Base-by-base conservation (phyloP, 2,113 vertebrate species). In the Chamaea fasciata region DNA sequence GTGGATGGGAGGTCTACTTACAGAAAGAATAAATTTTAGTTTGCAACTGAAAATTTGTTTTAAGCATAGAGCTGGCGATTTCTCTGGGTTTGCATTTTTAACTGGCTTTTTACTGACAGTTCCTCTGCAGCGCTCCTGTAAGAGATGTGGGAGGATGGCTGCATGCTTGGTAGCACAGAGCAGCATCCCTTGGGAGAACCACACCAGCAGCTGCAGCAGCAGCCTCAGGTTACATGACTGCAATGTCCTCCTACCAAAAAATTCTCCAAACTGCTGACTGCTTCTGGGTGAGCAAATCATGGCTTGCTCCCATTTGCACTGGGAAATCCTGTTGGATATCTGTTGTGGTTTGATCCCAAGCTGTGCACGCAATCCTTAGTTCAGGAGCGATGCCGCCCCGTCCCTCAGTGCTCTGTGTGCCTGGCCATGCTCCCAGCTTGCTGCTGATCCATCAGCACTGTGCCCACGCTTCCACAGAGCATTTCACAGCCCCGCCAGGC, bases 401-500 rank as follows among this genome's bases (percentile, higher is more conserved):
- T 22, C n/a, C 55, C 41, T 80, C 7, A 1, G 28, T 9, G 31
- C 31, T 74, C 21, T 24, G 26, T 2, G 8, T 27, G 42, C n/a
- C 71, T 35, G 41, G 37, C 28, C 7, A 0, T 6, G 44, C 49
- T 69, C 65, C 60, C 41, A 69, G 74, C 35, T 74, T 74, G 22
- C 63, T 70, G 50, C n/a, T 53, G 56, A 41, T 67, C 42, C 6
- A 6, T 24, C 15, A 3, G 28, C 6, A 2, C 31, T 1, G 1
- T 1, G 5, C 23, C 10, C 1, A 6, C 1, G 2, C 33, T 67
- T 30, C 28, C 62, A 69, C 33, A 39, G 62, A 33, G 24, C 53
- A 31, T 19, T n/a, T 62, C 53, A 46, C 28, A 30, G 1, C 21
- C 30, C 6, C 0, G 6, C 41, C 0, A 0, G 50, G 65, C 33